A percentile compares a stretch with the other conserved stretches of the same genome.
These are phyloP conservation scores for Cathartes aura DNA, from an alignment of 2,113 vertebrate genomes.

Conservation along the genomic window DNA sequence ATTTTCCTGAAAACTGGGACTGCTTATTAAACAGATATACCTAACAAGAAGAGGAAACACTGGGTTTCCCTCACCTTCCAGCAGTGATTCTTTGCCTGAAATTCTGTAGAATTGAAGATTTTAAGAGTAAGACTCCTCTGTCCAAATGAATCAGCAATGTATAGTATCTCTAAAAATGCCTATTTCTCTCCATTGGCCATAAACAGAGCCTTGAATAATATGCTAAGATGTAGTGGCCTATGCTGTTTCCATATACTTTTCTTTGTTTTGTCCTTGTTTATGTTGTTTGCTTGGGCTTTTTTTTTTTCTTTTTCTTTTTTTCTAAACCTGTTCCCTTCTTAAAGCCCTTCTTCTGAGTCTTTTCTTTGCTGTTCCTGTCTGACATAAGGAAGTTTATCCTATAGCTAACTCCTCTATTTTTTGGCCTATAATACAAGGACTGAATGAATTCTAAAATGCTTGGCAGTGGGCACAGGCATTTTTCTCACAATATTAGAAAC, in stretches of 20 bases:
- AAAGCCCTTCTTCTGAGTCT: neutral
- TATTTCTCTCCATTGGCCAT: neutral
- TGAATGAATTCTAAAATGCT: neutral
- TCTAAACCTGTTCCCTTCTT: neutral
- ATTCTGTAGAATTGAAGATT: neutral
- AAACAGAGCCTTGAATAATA: neutral
- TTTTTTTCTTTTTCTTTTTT: neutral
- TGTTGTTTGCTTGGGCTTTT: rapidly evolving
- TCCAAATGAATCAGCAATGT: neutral
- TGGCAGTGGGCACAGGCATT: neutral
- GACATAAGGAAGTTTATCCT: neutral
- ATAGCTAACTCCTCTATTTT: neutral
- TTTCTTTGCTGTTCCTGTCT: neutral
- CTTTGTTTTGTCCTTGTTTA: neutral
- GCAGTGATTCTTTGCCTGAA: neutral
- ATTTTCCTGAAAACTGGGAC: neutral
- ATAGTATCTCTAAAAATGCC: neutral
- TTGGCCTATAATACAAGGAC: neutral
- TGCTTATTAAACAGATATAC: neutral
- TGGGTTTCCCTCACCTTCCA: neutral
- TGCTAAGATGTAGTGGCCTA: neutral
- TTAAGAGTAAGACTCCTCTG: neutral
- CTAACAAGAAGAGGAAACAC: neutral
- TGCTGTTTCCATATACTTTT: neutral
- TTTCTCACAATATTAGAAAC: neutral